Evolutionary conservation across 1,140 invertebrate genomes (phyloP), one percentile per base, ranked within the genome.

Genomic region (Limonius californicus): DNA sequence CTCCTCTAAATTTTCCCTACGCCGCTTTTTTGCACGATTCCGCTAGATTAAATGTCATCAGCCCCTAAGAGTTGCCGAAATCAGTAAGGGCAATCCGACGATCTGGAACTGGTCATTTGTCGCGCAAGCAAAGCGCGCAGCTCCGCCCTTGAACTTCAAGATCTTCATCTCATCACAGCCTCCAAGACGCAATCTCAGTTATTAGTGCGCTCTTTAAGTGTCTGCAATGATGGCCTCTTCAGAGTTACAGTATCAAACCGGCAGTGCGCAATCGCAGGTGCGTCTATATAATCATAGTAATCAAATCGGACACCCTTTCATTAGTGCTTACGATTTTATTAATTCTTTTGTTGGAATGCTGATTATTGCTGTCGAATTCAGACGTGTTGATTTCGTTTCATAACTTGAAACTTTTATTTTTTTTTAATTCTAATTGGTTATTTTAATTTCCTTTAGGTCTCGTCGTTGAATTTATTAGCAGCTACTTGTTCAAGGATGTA

Each of bases 171-270:
- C 35, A 39, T 39, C 58, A 59, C 59, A 56, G 43, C 54, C 67
- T 60, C 62, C 60, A 59, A 64, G 65, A 66, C 66, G 66, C 68
- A 71, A 74, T 72, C 72, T 73, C 72, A 74, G 72, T 75, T 75
- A 75, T 75, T 75, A 75, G 72, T 72, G 68, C 68, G 67, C 69
- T 66, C 71, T 71, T 74, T 75, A 72, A 72, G 72, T 73, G 73
- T 66, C 53, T 61, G 59, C 66, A 63, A 73, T 73, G 70, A 74
- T 75, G 73, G 71, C 70, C 63, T 70, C 73, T 68, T 61, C 71
- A 50, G 68, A 64, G 61, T 65, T 67, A 59, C 70, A 70, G 61
- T 68, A 62, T 54, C 66, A 66, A 47, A 65, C 65, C 20, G 60
- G 53, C 39, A 66, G 63, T 70, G 72, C 72, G 73, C 73, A 75